phyloP scores from a whole-genome alignment of 1,140 invertebrate species.

The Drosophila pseudoananassae region DNA sequence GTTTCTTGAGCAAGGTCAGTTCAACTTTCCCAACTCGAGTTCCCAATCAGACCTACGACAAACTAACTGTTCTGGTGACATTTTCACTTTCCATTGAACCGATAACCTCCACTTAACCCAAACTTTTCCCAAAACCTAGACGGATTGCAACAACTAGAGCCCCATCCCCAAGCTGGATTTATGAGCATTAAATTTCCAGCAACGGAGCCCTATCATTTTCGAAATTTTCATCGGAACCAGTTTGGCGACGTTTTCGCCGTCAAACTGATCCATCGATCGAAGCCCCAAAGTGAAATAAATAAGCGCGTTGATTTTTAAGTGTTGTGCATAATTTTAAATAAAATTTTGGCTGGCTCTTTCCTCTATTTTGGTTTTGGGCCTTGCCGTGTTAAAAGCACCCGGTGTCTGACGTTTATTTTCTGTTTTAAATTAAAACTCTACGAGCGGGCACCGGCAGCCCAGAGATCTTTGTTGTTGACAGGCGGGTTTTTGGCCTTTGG shows the following conservation, averaged over 20 bases:
- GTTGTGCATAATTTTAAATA: conserved; percentile 83
- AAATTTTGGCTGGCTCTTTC: conserved; percentile 39
- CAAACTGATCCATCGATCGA: conserved; percentile 70
- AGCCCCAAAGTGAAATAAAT: conserved; percentile 58
- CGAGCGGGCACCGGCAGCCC: conserved; percentile 10
- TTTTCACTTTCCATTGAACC: conserved; percentile 65
- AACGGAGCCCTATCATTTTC: conserved; percentile 61
- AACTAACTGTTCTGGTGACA: conserved; percentile 60
- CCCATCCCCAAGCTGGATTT: conserved; percentile 60
- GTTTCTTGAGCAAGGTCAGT: conserved; percentile 43
- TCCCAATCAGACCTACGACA: conserved; percentile 65
- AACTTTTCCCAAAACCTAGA: conserved; percentile 37
- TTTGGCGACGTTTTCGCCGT: conserved; percentile 72
- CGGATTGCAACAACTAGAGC: conserved; percentile 54
- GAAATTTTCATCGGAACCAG: conserved; percentile 74
- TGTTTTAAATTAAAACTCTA: conserved; percentile 69
- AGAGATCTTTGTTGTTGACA: conserved; percentile 53
- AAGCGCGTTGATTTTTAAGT: conserved; percentile 80
- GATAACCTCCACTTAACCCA: conserved; percentile 4
- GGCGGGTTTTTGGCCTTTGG: conserved; percentile 43
- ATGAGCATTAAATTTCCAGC: conserved; percentile 69
- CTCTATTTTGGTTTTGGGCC: conserved; percentile 18
- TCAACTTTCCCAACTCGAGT: conserved; percentile 29
- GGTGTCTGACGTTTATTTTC: conserved; percentile 70
- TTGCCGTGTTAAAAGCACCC: conserved; percentile 32